A percentile compares a stretch with the other conserved stretches of the same genome.
Evolutionary conservation across 2,888 invertebrate species (phyloP).

Genomic region (Ernsta delagoae): DNA sequence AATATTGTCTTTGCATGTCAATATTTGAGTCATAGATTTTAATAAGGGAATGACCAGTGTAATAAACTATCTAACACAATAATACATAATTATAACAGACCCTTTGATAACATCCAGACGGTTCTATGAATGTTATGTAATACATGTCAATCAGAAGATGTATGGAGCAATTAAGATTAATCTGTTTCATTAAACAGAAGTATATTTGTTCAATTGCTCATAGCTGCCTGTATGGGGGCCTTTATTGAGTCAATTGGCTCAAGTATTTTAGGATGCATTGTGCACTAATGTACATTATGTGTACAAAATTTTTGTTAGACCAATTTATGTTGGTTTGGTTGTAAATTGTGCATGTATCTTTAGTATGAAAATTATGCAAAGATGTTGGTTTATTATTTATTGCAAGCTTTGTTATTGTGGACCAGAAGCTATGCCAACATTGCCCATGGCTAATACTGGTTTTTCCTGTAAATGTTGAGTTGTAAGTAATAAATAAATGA

Average conservation of each 20-base stretch:
- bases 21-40: no score
- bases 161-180: constrained; percentile 55
- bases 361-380: no score
- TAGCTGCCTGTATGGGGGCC: constrained; percentile 39
- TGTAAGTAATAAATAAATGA: no score
- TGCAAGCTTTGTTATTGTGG: no score
- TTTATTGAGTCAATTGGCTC: constrained; percentile 45
- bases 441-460: no score
- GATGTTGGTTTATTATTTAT: no score
- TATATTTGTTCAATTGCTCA: constrained; percentile 54
- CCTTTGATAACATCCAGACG: background rate
- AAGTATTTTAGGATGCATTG: constrained; percentile 15
- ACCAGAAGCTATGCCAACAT: no score
- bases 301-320: background rate
- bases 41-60: no score
- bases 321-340: background rate
- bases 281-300: constrained; percentile 19
- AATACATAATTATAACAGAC: no score
- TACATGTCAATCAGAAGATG: constrained; percentile 17
- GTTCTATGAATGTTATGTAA: constrained; percentile 20
- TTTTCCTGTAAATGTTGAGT: no score
- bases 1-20: no score
- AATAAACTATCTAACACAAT: no score
- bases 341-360: background rate
- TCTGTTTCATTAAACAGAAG: constrained; percentile 54